Base-by-base conservation (phyloP, 2,797 vertebrate species). In the Onychomys torridus region DNA sequence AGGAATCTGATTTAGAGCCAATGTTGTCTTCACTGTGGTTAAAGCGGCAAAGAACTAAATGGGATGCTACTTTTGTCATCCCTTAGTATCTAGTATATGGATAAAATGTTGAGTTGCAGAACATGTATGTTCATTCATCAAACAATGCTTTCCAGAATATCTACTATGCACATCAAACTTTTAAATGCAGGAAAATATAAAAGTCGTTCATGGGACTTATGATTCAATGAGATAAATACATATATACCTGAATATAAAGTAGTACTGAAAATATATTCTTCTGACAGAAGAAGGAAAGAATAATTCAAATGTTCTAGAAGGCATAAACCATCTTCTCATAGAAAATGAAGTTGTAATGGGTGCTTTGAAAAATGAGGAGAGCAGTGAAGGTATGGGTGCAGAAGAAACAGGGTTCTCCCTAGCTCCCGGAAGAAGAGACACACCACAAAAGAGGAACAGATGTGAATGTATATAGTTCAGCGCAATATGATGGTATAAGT, bases 231-330 rank as follows among this genome's bases (percentile, higher is more conserved):
- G 43, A 46, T 59, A 83, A 25, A 67, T 76, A 84, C 23, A 79
- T 40, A 55, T 11, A 88, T 59, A 40, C 12, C 40, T 57, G 34
- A 88, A 79, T 65, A 52, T 19, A 83, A 87, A 32, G 86, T 86
- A 59, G 25, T 55, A 29, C 32, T 93, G 40, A 91, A 90, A 91
- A 91, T 40, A 69, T 78, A 86, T 78, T 69, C 90, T 89, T 96
- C 27, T 93, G 49, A n/a, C 49, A 93, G 11, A 90, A 94, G 12
- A 2, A 43, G 65, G 4, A 82, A 88, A 65, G 6, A 67, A 46
- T 21, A 93, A 88, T 84, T 89, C 5, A 27, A 61, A 81, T 71
- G 37, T 63, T 19, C 43, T 76, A 10, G 46, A 77, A 71, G 4
- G 67, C 52, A 19, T 63, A 57, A 37, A 78, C 85, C 89, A 6